Percentiles rank a stretch among this genome's conserved stretches.
Evolutionary conservation across 2,113 vertebrate species (phyloP).

Genomic region (Cisticola juncidis): DNA sequence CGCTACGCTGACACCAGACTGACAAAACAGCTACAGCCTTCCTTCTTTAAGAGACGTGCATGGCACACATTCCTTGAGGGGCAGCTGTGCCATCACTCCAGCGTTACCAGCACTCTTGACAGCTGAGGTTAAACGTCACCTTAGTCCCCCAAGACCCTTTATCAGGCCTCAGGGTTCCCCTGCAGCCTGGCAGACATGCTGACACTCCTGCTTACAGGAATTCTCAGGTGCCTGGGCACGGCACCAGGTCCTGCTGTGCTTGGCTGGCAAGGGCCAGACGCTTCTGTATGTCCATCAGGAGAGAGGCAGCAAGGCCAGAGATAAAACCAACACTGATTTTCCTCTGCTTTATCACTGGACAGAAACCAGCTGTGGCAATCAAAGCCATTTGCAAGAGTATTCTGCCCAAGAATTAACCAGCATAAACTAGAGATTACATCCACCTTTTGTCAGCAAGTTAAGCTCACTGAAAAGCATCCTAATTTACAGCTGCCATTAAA

Average conservation of each 20-base stretch:
- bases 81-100: accelerated
- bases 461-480: background rate
- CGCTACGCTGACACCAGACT: background rate
- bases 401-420: background rate
- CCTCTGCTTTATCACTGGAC: background rate
- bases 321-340: slow-evolving; percentile 46
- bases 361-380: background rate
- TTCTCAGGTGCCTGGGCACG: background rate
- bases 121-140: background rate
- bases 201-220: background rate
- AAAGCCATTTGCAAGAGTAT: background rate
- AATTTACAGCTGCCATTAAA: background rate
- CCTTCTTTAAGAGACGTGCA: background rate
- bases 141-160: background rate
- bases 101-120: background rate
- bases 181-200: background rate
- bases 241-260: slow-evolving; percentile 61
- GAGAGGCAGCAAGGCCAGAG: slow-evolving; percentile 61
- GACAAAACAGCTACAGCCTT: background rate
- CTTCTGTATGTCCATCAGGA: slow-evolving; percentile 72
- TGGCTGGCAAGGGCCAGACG: slow-evolving; percentile 73
- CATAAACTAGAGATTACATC: background rate
- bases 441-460: background rate
- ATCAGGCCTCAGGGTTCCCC: slow-evolving; percentile 22
- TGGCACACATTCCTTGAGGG: background rate